Evolutionary conservation across 2,888 invertebrate species (phyloP), one percentile per base, ranked within the genome.

Genomic region (Empis livida): DNA sequence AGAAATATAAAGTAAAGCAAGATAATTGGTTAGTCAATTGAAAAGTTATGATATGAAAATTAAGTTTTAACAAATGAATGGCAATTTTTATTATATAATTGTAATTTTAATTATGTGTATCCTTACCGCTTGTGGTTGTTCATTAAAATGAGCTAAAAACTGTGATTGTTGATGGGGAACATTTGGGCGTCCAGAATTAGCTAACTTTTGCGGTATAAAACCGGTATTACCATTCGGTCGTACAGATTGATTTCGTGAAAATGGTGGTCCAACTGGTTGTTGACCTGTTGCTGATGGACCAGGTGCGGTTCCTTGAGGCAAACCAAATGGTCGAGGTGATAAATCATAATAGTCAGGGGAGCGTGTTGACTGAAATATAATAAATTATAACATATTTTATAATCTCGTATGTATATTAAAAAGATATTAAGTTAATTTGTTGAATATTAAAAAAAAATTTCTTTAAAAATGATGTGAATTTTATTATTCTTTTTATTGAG

Each of bases 321-420:
- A 57, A 42, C 67, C 67, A 56, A 69, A 70, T 53, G 70, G 69
- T 50, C 69, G 61, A 48, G 70, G 70, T 51, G 69, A 68, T 45
- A 68, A 63, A 54, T 69, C 69, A 56, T 62, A 68, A 54, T 60
- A 67, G 44, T 69, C 68, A 45, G 65, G 56, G 48, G 61, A 65
- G 45, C 66, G 65, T 39, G 60, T 60, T 42, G 62, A 58, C 59
- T 67, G 65, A 58, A 65, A 57, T 44, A 20, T 16, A 9, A 44
- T 11, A 20, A 38, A 16, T 20, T 32, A 10, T 16, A 37, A 17
- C 16, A 16, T 15, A 17, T 35, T 35, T 30, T 32, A 32, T 13
- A 32, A 13, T 13, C 10, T 32, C n/a, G n/a, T n/a, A n/a, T n/a
- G n/a, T n/a, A n/a, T n/a, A n/a, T n/a, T n/a, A n/a, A n/a, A n/a